Conservation (phyloP, 2,113 vertebrate genomes). For the Hipposideros armiger region DNA sequence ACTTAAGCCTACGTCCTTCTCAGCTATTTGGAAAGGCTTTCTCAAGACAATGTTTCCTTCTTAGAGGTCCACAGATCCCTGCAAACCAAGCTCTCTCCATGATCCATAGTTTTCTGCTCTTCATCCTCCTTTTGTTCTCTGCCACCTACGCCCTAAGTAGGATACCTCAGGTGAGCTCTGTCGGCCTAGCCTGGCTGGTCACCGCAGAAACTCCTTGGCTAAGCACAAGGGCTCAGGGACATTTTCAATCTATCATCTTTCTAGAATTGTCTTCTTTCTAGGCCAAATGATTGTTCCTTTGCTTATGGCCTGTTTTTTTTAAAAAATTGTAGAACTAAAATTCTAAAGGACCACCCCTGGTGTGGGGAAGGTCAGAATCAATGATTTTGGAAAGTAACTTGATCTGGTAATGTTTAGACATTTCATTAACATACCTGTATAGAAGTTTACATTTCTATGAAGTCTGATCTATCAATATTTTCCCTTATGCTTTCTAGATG, state of each 20-base stretch:
- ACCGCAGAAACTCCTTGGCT: not conserved
- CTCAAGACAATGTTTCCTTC: not conserved
- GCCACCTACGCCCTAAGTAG: not conserved
- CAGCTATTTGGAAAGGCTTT: not conserved
- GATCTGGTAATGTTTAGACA: not conserved
- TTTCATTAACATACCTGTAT: not conserved
- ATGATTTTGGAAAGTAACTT: not conserved
- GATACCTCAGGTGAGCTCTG: not conserved
- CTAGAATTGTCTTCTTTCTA: not conserved
- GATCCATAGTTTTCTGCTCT: not conserved
- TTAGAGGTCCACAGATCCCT: not conserved
- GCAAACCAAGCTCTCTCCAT: not conserved
- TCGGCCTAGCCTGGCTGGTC: not conserved
- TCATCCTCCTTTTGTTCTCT: not conserved
- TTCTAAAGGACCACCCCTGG: not conserved
- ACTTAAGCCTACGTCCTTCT: not conserved
- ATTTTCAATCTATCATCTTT: not conserved
- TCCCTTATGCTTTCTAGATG: not conserved
- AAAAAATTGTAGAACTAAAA: not conserved
- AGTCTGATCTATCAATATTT: not conserved
- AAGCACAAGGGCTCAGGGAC: not conserved
- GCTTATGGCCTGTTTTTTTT: not conserved
- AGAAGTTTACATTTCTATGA: not conserved
- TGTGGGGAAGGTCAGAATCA: not conserved
- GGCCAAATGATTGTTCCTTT: not conserved